Evolutionary conservation across 2,113 vertebrate species (phyloP).

Genomic region (Hypocryptadius cinnamomeus): DNA sequence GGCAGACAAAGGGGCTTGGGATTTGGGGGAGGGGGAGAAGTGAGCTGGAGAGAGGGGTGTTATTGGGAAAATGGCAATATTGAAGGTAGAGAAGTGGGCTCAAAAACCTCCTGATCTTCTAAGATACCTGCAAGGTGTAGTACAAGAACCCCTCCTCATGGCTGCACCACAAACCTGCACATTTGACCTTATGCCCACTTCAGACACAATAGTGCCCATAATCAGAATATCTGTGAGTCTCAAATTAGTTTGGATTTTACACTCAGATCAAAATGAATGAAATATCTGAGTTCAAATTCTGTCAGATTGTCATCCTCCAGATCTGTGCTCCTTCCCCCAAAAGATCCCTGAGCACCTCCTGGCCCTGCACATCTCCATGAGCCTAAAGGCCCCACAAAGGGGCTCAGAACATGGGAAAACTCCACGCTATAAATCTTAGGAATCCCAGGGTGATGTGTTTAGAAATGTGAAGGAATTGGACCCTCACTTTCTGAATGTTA

Average conservation of each 20-base stretch:
- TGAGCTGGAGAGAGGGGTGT: background rate
- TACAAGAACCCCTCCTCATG: background rate
- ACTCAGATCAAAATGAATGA: background rate
- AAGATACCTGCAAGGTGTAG: background rate
- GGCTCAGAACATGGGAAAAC: slow-evolving; percentile 9
- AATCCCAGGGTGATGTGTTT: slow-evolving; percentile 27
- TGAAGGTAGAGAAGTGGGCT: background rate
- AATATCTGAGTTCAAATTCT: background rate
- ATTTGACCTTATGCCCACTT: background rate
- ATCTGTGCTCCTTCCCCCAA: background rate
- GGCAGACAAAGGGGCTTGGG: slow-evolving; percentile 38
- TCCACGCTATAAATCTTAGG: background rate
- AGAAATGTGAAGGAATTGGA: slow-evolving; percentile 44
- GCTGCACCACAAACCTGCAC: background rate
- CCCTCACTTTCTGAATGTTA: slow-evolving; percentile 51
- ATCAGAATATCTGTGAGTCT: background rate
- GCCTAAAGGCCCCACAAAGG: background rate
- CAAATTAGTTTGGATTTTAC: background rate
- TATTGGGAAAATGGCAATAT: background rate
- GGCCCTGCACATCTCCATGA: background rate
- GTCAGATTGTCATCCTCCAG: background rate
- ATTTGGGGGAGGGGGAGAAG: slow-evolving; percentile 26
- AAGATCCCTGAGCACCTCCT: background rate
- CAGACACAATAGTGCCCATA: rapidly evolving
- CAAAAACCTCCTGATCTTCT: background rate